Evolutionary conservation across 2,888 invertebrate species (phyloP), one percentile per base, ranked within the genome.

Genomic region (Caenorhabditis zanzibari): DNA sequence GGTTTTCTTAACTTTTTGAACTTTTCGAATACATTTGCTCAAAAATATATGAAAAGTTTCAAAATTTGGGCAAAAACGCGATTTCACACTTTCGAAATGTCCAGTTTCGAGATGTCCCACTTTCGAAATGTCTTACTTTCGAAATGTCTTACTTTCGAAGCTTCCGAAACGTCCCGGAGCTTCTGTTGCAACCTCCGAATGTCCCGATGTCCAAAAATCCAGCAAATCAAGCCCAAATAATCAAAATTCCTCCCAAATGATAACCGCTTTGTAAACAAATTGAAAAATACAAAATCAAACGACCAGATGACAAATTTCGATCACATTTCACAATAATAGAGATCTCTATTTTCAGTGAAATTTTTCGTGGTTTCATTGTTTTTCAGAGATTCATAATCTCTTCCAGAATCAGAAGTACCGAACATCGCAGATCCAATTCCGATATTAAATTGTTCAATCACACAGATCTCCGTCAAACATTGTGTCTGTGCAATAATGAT

Each of bases 401-500:
- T 9, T 7, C 10, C 10, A 10, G 10, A 61, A 19, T 6, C 24
- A 32, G n/a, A 7, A 4, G 9, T 35, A 19, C 35, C n/a, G 19
- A 38, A 61, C 38, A 41, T 66, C 66, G 66, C 19, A 35, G 32
- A 66, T 66, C 61, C 35, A 24, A 9, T n/a, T 61, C 26, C 38
- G 44, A 63, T 54, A 74, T 64, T 38, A 35, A 61, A 66, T 66
- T 10, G 26, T 16, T 38, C 38, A 6, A 38, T 38, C 6, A 12
- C 9, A 38, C 10, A 38, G 38, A 38, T 10, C 19, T 47, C 28
- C 14, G 14, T 63, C 28, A 14, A 16, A 44, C 44, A 44, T 44
- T 61, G 22, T 49, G 12, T n/a, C 22, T 54, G 63, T 68, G 38
- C 38, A 68, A 54, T 52, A 26, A 54, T 64, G 74, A 64, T 74